These are phyloP conservation scores for Tetranychus cinnabarinus DNA, from an alignment of 1,140 invertebrate genomes.

Conservation along the genomic window DNA sequence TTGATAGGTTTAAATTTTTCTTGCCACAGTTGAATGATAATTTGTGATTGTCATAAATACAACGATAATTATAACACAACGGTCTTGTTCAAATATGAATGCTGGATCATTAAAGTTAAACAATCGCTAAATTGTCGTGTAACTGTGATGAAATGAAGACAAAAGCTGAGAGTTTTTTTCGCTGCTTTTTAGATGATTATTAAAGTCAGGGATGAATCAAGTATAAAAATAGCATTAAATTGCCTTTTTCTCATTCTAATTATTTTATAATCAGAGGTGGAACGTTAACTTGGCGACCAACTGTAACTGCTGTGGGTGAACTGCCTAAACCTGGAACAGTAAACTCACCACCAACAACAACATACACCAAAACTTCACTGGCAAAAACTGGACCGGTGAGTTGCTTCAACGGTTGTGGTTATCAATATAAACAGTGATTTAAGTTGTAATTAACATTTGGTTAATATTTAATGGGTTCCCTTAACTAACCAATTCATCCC, in stretches of 20 bases:
- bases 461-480: background rate
- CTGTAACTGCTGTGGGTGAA: constrained; percentile 14
- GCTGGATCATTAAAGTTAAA: too few species aligned
- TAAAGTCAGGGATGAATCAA: too few species aligned
- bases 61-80: too few species aligned
- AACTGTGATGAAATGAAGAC: too few species aligned
- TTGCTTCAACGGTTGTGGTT: background rate
- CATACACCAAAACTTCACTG: constrained; percentile 67
- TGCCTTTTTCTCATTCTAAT: background rate
- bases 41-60: too few species aligned
- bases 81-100: too few species aligned
- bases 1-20: too few species aligned
- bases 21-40: too few species aligned
- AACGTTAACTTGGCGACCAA: constrained; percentile 12
- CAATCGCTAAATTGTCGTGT: too few species aligned
- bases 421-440: background rate
- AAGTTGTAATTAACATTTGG: background rate
- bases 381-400: constrained; percentile 25
- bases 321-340: constrained; percentile 5
- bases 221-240: too few species aligned
- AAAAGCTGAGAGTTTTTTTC: too few species aligned
- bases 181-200: too few species aligned
- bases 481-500: background rate
- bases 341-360: constrained; percentile 26
- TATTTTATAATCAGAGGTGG: constrained; percentile 5